Percentiles rank a stretch among this genome's conserved stretches.
Conservation (phyloP, 2,113 vertebrate genomes). For the Hippolais icterina region DNA sequence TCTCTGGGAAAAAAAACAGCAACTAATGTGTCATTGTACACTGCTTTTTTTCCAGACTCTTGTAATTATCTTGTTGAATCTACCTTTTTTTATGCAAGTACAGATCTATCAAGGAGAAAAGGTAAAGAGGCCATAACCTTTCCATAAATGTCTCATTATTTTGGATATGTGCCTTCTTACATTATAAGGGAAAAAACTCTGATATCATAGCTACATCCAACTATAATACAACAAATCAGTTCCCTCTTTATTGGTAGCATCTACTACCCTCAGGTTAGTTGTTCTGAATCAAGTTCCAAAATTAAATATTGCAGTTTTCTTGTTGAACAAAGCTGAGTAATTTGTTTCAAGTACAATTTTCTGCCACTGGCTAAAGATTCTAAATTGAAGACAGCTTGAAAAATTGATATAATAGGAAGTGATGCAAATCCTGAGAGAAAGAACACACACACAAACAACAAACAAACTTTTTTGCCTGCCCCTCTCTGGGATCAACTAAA, state of each 20-base stretch:
- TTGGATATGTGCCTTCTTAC: neutral
- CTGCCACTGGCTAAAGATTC: neutral
- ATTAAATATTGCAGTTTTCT: neutral
- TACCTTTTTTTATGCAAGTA: neutral
- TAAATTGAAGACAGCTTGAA: neutral
- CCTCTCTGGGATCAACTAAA: neutral
- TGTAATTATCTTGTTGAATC: neutral
- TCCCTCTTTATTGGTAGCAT: neutral
- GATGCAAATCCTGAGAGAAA: neutral
- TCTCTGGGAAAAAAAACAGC: neutral
- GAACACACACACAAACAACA: neutral
- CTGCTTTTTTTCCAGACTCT: neutral
- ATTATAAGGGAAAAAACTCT: neutral
- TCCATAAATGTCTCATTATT: neutral
- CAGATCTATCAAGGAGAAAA: neutral
- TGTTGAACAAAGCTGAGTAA: conserved; percentile 1
- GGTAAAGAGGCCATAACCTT: neutral
- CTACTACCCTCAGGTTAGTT: neutral
- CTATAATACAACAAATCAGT: neutral
- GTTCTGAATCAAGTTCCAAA: conserved; percentile 7
- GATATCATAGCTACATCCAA: neutral
- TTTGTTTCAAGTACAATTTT: conserved; percentile 9
- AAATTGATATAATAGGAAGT: neutral
- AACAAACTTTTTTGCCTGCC: neutral
- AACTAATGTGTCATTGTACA: neutral